Evolutionary conservation across 2,797 vertebrate genomes (phyloP), one percentile per base, ranked within the genome.

Genomic region (Lindbergichthys nudifrons): DNA sequence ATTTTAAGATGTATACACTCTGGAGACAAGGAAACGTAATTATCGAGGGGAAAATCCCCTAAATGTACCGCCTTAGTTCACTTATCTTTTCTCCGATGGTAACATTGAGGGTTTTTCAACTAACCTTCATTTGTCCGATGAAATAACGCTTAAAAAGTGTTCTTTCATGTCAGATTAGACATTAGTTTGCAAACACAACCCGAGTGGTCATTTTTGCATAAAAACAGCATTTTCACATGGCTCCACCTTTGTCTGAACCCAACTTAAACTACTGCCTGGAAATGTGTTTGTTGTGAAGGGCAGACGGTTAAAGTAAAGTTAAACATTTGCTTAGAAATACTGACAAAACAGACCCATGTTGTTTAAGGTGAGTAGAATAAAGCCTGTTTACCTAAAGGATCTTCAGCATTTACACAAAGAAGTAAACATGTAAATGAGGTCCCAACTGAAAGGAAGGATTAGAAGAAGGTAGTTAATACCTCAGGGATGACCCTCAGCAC

Each of bases 381-480:
- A 18, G 51, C 1, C 60, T 39, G 58, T 81, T 81, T 77, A 51
- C 47, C n/a, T 16, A 59, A 81, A 65, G 61, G 63, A 45, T 71
- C 26, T 54, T 19, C 56, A 74, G 50, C 48, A n/a, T 77, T 76
- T 12, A 61, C 23, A 66, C 77, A 76, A 72, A 73, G 60, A 75
- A 0, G 11, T 16, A 75, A 67, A 82, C 77, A 79, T 90, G 88
- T 67, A 87, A 86, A 91, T 86, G n/a, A 73, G 69, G 30, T 41
- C 23, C 56, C 64, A 80, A 77, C 81, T 86, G 88, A 85, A 78
- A 88, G 71, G 87, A 84, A 80, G 79, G 67, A 70, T 83, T 80
- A 79, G 85, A 85, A 74, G 77, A 77, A 73, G 87, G 77, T 76
- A 74, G 32, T 82, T 77, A 85, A 90, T 72, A 63, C 79, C 84